Base-by-base conservation (phyloP, 2,113 vertebrate species). In the Zeus faber region DNA sequence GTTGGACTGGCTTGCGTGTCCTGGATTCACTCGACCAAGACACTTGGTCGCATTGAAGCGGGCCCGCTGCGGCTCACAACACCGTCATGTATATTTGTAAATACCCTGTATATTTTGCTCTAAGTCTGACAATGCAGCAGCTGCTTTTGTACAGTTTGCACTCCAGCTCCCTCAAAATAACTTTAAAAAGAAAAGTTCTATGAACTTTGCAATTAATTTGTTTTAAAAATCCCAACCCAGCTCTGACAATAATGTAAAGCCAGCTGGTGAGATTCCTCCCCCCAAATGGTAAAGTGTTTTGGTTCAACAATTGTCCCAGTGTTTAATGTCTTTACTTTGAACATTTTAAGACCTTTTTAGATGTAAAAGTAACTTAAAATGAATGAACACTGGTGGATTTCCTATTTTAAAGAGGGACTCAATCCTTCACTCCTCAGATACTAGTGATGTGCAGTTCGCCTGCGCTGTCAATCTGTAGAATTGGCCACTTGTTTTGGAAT, bases 71-170 rank as follows among this genome's bases (percentile, higher is more conserved):
- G 33, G 65, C 49, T 48, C 39, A 27, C 29, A 24, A 23, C 50
- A 1, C 61, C 51, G 17, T 45, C 25, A 17, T 90, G 85, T 90
- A 89, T 46, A 88, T 88, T 76, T 91, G 89, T 91, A 89, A 83
- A 89, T 91, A 85, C 53, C 40, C 23, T 88, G 82, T 88, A 88
- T 26, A 84, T 74, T 75, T 67, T 62, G 26, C 7, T 49, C 62
- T 60, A 31, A 63, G n/a, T 77, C 76, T 52, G 65, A 45, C 50
- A 54, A 52, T 58, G 54, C 62, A 67, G 66, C 65, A 74, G 72
- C 58, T 58, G 67, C 54, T 58, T n/a, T 55, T 79, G 71, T 87
- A 83, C 65, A 74, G 64, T 80, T 65, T 49, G 61, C 70, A 68
- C 81, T 72, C 68, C 62, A 65, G 61, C 72, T 44, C 59, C 47